Conservation (phyloP, 2,113 vertebrate genomes). For the Neomonachus schauinslandi region DNA sequence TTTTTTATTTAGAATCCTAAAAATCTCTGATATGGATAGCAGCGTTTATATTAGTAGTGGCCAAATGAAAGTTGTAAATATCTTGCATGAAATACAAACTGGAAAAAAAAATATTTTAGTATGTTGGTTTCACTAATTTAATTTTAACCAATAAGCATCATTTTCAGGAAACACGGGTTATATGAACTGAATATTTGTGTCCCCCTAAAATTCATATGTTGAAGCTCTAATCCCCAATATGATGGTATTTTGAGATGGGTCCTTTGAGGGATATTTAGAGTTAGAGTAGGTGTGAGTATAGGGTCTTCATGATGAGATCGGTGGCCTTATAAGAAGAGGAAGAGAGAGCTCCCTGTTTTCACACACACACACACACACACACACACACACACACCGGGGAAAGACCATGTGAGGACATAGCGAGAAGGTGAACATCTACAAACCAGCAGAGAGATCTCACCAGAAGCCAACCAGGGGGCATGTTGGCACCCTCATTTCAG, state of each 20-base stretch:
- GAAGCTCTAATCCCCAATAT: neutral
- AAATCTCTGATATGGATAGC: neutral
- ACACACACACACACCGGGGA: too few species aligned
- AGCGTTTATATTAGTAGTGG: neutral
- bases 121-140: neutral
- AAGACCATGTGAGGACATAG: neutral
- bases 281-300: neutral
- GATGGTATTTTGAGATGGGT: neutral
- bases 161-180: neutral
- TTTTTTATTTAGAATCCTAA: slow-evolving; percentile 4
- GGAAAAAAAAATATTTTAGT: neutral
- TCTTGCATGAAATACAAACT: neutral
- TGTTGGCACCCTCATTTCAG: neutral
- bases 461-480: neutral
- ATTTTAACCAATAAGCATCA: neutral
- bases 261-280: neutral
- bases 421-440: neutral
- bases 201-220: neutral
- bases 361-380: neutral
- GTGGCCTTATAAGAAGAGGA: neutral
- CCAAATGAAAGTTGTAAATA: neutral
- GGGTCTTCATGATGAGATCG: neutral
- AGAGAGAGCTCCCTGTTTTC: neutral
- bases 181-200: neutral
- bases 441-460: neutral